Base-by-base conservation (phyloP, 1,140 invertebrate genomes). In the Drosophila sucinea region DNA sequence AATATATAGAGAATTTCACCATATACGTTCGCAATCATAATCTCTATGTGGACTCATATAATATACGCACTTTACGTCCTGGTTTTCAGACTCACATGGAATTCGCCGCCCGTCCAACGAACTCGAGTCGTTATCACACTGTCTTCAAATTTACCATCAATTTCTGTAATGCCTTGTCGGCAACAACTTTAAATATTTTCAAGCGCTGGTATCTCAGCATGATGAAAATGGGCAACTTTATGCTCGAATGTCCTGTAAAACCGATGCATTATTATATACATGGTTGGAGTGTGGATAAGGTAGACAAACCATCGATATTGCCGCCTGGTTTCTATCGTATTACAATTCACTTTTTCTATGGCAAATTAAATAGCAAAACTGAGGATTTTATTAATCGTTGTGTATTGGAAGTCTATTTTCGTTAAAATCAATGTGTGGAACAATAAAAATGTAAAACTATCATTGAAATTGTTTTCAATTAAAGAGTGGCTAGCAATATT, bases 201-300 rank as follows among this genome's bases (percentile, higher is more conserved):
- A 29, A 60, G 1, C 29, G 29, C 38, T 60, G 66, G 70, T 77
- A 66, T 63, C 30, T 38, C 27, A 73, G 58, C 30, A 30, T 67
- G 3, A 11, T 69, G 38, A 70, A 67, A 33, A 57, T 33, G 38
- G 57, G 70, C 32, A 70, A 63, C 44, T 55, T 57, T 62, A 47
- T 55, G 27, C 35, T 23, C 23, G 41, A 51, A 51, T 51, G 44
- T 27, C 44, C 44, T 2, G 44, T 51, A 0, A 27, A 51, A 27
- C 44, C 44, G 7, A 27, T 25, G 11, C 44, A 51, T 27, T 70
- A 70, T 56, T 62, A 72, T 56, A 23, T 77, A 25, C 35, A 67
- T 25, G 55, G 47, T 11, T 72, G 65, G 60, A 60, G 25, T 25
- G 29, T 67, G 11, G 64, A 67, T 23, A 25, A 44, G 8, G 23